These are phyloP conservation scores for Drosophila ustulata DNA, from an alignment of 2,888 invertebrate species.

Conservation along the genomic window DNA sequence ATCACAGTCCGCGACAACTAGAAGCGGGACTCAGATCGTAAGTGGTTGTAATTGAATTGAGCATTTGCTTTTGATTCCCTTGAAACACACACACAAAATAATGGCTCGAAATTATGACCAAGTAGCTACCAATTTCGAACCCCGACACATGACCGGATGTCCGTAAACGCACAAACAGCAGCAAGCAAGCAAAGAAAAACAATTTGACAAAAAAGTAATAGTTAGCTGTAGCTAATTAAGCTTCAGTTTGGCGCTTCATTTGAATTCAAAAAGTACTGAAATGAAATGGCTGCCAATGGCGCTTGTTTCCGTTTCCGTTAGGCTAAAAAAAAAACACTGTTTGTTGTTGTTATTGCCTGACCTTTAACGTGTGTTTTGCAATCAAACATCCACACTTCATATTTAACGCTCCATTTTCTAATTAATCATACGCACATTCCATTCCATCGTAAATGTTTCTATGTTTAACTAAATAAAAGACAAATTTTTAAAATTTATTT, in stretches of 20 bases:
- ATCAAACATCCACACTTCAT: constrained; percentile 15
- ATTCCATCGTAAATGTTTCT: constrained; percentile 2
- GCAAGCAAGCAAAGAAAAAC: background rate
- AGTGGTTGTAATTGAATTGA: constrained; percentile 69
- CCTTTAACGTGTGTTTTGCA: constrained; percentile 22
- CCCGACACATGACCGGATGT: constrained; percentile 34
- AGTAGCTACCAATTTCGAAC: constrained; percentile 6
- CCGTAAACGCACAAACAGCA: constrained; percentile 26
- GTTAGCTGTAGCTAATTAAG: constrained; percentile 24
- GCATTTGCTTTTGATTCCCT: constrained; percentile 37
- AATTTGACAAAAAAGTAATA: background rate
- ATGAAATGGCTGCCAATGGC: constrained; percentile 43
- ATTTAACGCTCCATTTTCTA: background rate
- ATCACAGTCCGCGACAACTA: constrained; percentile 57
- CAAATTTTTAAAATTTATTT: background rate
- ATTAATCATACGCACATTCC: constrained; percentile 7
- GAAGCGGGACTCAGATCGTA: constrained; percentile 72
- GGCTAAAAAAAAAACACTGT: background rate
- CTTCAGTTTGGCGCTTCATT: constrained; percentile 38
- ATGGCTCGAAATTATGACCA: constrained; percentile 8
- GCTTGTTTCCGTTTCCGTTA: constrained; percentile 62
- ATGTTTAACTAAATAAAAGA: constrained; percentile 3
- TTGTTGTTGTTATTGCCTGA: constrained; percentile 16
- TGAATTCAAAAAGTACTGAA: constrained; percentile 5
- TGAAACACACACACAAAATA: constrained; percentile 13